phyloP scores from a whole-genome alignment of 2,888 invertebrate species.

The Latrodectus hesperus region DNA sequence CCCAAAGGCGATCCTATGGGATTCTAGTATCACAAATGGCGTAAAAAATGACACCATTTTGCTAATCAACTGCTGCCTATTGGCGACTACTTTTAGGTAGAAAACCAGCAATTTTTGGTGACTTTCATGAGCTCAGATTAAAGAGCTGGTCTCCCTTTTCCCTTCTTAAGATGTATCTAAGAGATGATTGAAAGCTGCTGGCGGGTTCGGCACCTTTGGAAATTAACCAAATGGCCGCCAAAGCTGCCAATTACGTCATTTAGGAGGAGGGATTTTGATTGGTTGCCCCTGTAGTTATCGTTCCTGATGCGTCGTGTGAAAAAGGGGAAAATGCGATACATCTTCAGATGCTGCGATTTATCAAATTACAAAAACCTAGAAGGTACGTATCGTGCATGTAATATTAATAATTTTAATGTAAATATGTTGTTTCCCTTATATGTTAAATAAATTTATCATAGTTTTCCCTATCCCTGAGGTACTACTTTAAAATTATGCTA shows the following conservation, averaged over 20 bases:
- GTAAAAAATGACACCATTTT: no score
- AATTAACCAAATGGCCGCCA: slow-evolving; percentile 24
- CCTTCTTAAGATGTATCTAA: neutral
- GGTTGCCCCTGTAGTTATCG: neutral
- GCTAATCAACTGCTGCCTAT: no score
- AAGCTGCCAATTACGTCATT: slow-evolving; percentile 40
- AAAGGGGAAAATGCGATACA: neutral
- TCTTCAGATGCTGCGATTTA: no score
- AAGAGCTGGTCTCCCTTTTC: neutral
- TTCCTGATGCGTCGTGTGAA: neutral
- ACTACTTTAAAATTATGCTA: no score
- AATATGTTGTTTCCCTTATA: no score
- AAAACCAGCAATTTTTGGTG: slow-evolving; percentile 29
- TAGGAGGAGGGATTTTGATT: slow-evolving; percentile 17
- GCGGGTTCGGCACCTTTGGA: slow-evolving; percentile 14
- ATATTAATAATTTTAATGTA: no score
- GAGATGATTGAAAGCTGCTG: slow-evolving; percentile 30
- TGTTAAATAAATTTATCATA: no score
- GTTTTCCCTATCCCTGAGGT: no score
- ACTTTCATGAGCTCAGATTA: neutral
- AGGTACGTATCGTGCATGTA: no score
- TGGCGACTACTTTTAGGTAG: neutral
- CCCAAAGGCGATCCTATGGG: no score
- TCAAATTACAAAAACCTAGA: no score
- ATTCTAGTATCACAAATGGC: no score